A percentile compares a stretch with the other conserved stretches of the same genome.
phyloP scores from a whole-genome alignment of 2,888 invertebrate species.

The Halictus ligatus region DNA sequence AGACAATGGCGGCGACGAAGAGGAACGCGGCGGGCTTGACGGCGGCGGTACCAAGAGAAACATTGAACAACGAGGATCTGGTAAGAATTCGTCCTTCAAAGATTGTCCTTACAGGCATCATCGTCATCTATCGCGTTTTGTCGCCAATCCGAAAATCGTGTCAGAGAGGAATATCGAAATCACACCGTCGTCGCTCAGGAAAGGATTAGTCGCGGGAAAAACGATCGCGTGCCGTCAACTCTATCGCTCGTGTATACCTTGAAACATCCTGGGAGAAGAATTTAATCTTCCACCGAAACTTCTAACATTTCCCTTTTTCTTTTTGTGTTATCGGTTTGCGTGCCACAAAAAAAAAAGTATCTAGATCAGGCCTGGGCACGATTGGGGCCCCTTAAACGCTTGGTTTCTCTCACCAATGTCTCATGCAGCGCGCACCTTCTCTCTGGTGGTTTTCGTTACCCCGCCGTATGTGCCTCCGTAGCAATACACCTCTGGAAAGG shows the following conservation, averaged over 20 bases:
- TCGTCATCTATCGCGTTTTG: slow-evolving; percentile 52
- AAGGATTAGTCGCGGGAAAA: slow-evolving; percentile 14
- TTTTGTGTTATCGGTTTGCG: not conserved
- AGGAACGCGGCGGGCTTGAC: slow-evolving; percentile 98
- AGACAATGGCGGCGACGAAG: slow-evolving; percentile 99
- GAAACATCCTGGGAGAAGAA: not conserved
- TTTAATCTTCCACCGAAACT: not conserved
- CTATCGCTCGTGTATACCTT: not conserved
- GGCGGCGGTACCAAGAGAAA: slow-evolving; percentile 98
- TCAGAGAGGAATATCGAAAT: not conserved
- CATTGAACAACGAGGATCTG: slow-evolving; percentile 99
- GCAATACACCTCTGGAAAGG: too few relatives aligned
- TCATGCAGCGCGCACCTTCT: too few relatives aligned
- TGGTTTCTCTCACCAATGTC: too few relatives aligned
- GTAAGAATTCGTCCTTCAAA: slow-evolving; percentile 87
- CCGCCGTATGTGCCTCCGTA: too few relatives aligned
- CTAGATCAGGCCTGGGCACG: not conserved
- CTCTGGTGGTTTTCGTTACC: too few relatives aligned
- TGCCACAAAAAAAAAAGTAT: not conserved
- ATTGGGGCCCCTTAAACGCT: too few relatives aligned
- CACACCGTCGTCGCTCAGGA: not conserved
- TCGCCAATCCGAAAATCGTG: slow-evolving; percentile 23
- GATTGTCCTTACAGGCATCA: slow-evolving; percentile 56
- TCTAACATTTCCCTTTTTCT: not conserved
- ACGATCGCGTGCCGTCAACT: slow-evolving; percentile 3